phyloP scores from a whole-genome alignment of 53 echinoderm and acorn worm species.

The Mesocentrotus franciscanus region DNA sequence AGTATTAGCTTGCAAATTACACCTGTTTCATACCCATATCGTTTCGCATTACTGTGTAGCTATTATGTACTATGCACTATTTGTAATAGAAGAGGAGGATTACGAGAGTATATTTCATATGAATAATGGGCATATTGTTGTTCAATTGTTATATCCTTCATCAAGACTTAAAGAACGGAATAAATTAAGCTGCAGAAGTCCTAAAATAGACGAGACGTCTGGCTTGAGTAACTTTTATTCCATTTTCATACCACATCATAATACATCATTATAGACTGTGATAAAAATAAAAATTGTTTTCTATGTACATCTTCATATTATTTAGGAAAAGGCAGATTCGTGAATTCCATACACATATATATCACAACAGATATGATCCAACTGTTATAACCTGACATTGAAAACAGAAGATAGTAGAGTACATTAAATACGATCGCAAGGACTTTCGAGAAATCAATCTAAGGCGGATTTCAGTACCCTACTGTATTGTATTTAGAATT shows the following conservation, averaged over 20 bases:
- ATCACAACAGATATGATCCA: no score
- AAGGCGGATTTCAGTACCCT: no score
- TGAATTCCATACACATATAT: not conserved
- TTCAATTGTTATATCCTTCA: not conserved
- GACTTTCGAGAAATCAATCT: no score
- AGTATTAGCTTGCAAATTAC: conserved; percentile 19
- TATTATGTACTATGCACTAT: not conserved
- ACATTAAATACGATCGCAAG: no score
- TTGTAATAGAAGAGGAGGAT: not conserved
- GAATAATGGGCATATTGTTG: not conserved
- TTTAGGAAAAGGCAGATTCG: no score
- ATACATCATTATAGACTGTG: no score
- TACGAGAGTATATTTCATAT: not conserved
- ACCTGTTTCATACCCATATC: not conserved
- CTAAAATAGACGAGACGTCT: not conserved
- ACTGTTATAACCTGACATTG: no score
- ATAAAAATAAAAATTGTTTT: no score
- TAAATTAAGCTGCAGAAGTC: not conserved
- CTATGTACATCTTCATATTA: no score
- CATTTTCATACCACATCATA: not conserved
- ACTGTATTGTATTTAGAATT: no score
- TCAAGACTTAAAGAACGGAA: not conserved
- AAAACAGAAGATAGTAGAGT: no score
- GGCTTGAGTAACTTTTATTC: not conserved
- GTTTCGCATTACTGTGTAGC: not conserved